Base-by-base conservation (phyloP, 2,797 vertebrate genomes). In the Argya squamiceps region DNA sequence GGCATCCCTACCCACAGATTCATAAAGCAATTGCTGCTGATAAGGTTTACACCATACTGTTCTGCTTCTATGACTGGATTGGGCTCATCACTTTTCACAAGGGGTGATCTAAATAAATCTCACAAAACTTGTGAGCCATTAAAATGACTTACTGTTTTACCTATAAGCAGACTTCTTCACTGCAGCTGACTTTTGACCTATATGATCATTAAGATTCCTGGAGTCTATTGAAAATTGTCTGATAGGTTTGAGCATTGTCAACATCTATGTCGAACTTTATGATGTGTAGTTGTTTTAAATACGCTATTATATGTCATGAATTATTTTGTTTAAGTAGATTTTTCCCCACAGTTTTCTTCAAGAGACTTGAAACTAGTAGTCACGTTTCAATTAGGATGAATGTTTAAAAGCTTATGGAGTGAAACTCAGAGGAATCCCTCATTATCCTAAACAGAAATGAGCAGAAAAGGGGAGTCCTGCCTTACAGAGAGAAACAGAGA, bases 41-140 rank as follows among this genome's bases (percentile, higher is more conserved):
- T 27, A 17, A 0, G 0, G 16, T 55, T 88, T 56, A 30, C 20
- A 62, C 12, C 16, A 7, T 24, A 68, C 73, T 1, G 0, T 62
- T 11, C n/a, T 53, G 27, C 27, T 91, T 30, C 43, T 37, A 2
- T 49, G 34, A 34, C 11, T 1, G 4, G 20, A 15, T 10, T 37
- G 15, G 15, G 21, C 7, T 77, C 4, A 5, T 47, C 1, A 2
- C 24, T 69, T 58, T 77, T 73, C 63, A 36, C 23, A 63, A 27
- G 2, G 16, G 10, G 8, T 59, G 39, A 56, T 41, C 5, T 34
- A 81, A 71, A 68, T 10, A 46, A 74, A 12, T 29, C n/a, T 81
- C 46, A 55, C 29, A 59, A 93, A 62, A 37, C 26, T 27, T 37
- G 14, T 24, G 22, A 91, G 52, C 23, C 3, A 1, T 65, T 46